phyloP scores from a whole-genome alignment of 2,888 invertebrate genomes.

The Venustoraphidia nigricollis region DNA sequence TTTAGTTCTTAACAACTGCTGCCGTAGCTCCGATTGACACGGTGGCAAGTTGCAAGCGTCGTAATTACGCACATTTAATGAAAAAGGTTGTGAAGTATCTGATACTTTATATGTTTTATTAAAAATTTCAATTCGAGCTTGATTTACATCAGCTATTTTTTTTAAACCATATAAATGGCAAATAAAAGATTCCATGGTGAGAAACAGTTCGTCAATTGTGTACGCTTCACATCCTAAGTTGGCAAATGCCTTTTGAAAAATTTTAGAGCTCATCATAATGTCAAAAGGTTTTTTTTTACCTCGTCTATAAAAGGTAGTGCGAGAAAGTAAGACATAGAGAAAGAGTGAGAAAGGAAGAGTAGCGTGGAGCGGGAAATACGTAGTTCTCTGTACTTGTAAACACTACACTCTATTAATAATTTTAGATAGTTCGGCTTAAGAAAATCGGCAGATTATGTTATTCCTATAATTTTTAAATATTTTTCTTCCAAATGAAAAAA shows the following conservation, averaged over 20 bases:
- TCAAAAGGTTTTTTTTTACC: too few species aligned
- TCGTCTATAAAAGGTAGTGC: too few species aligned
- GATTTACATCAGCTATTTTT: constrained; percentile 15
- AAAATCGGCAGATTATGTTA: too few species aligned
- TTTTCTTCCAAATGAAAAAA: too few species aligned
- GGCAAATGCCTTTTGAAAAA: constrained; percentile 12
- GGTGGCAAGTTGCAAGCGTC: constrained; percentile 12
- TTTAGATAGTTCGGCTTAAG: too few species aligned
- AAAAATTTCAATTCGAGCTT: constrained; percentile 12
- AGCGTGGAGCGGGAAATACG: too few species aligned
- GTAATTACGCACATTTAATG: constrained; percentile 10
- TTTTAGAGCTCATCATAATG: too few species aligned
- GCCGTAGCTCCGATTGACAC: constrained; percentile 14
- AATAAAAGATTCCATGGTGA: constrained; percentile 10
- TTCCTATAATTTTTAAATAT: too few species aligned
- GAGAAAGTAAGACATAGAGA: too few species aligned
- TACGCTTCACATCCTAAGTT: constrained; percentile 9
- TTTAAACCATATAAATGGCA: constrained; percentile 16
- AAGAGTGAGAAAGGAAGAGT: too few species aligned
- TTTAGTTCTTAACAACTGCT: constrained; percentile 12
- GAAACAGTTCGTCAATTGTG: constrained; percentile 9
- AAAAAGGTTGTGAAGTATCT: constrained; percentile 12
- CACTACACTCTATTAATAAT: too few species aligned
- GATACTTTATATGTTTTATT: constrained; percentile 17
- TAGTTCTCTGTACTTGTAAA: too few species aligned